Percentiles rank a stretch among this genome's conserved stretches.
These are phyloP conservation scores for Pegoplata infirma DNA, from an alignment of 2,888 invertebrate genomes.

Conservation along the genomic window DNA sequence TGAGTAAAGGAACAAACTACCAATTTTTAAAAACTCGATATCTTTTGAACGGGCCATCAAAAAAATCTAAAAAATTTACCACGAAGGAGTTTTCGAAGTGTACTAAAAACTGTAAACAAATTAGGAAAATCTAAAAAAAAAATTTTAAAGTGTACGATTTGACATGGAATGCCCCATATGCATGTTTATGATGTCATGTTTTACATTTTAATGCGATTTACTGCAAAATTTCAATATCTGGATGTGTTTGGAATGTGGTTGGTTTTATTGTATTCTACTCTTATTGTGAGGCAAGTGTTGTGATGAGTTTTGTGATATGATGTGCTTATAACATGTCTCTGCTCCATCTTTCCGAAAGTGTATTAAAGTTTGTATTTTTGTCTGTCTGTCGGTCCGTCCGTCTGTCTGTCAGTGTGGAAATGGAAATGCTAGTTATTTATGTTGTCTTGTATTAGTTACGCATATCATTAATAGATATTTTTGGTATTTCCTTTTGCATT, in stretches of 20 bases:
- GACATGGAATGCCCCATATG: too few species aligned
- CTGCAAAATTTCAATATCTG: slow-evolving; percentile 39
- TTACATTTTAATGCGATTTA: slow-evolving; percentile 58
- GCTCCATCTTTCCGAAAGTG: too few species aligned
- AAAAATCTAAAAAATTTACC: too few species aligned
- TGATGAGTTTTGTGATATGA: slow-evolving; percentile 57
- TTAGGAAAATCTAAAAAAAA: too few species aligned
- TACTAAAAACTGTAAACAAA: too few species aligned
- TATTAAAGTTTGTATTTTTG: slow-evolving; percentile 20
- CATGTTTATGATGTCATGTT: slow-evolving; percentile 53
- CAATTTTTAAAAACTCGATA: too few species aligned
- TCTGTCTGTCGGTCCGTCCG: slow-evolving; percentile 5
- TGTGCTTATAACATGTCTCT: slow-evolving; percentile 57
- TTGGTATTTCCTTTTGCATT: slow-evolving; percentile 47
- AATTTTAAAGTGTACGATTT: too few species aligned
- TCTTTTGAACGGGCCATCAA: too few species aligned
- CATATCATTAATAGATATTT: slow-evolving; percentile 58
- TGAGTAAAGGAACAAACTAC: too few species aligned
- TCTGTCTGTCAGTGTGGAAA: slow-evolving; percentile 1
- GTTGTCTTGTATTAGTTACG: slow-evolving; percentile 56
- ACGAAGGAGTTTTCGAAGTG: too few species aligned
- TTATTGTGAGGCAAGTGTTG: slow-evolving; percentile 44
- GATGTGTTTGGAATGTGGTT: slow-evolving; percentile 16
- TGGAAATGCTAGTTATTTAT: slow-evolving; percentile 53
- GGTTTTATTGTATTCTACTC: slow-evolving; percentile 9